Base-by-base conservation (phyloP, 2,888 invertebrate species). In the Folsomia manolachei region DNA sequence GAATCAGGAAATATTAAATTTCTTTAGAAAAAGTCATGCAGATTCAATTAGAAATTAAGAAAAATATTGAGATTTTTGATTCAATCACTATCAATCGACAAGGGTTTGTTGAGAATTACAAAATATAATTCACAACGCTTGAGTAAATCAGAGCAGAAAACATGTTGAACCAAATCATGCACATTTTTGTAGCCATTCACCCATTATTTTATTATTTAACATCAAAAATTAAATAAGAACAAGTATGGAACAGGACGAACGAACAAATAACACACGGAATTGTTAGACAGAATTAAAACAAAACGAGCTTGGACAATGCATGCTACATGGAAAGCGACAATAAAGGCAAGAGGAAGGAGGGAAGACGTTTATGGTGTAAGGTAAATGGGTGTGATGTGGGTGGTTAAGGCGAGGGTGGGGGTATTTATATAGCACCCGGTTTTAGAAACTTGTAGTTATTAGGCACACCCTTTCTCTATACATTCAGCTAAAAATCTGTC, bases 261-360 rank as follows among this genome's bases (percentile, higher is more conserved):
- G 56, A 68, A 71, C 63, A 73, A 69, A 39, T 39, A 69, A 63
- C 19, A 70, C 62, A 62, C 62, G 9, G n/a, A 19, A 4, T 60
- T 24, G 62, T 62, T 24, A 62, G 39, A 39, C 56, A 56, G 21
- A 19, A 62, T 9, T 23, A 69, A 9, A n/a, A 14, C 27, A 63
- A 73, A 9, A 68, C 53, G 56, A 73, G 27, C 62, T 27, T 25
- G 2, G 65, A 71, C 64, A 61, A 68, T 67, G 79, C 78, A 79
- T 80, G 80, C 81, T 76, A 81, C 81, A 79, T 65, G 72, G 78
- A 81, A 81, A 81, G 81, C 81, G 78, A 77, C 77, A 80, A 69
- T 71, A 66, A 76, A 79, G 76, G 79, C 80, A 76, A 70, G 19
- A 56, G 21, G 4, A 56, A 56, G 56, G 56, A 19, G 21, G 19